These are phyloP conservation scores for Corythoichthys intestinalis DNA, from an alignment of 2,113 vertebrate genomes.

Conservation along the genomic window DNA sequence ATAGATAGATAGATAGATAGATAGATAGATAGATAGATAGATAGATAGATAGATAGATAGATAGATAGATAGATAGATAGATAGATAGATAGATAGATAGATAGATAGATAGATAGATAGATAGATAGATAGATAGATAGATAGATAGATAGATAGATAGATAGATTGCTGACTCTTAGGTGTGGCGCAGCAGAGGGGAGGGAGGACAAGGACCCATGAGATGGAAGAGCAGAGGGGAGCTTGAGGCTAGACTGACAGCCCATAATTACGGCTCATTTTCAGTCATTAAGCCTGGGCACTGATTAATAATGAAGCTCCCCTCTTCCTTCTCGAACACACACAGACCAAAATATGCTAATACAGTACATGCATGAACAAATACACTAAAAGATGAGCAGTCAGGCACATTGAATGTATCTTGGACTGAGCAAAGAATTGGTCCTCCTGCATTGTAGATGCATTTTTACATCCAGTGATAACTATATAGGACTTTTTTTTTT, in stretches of 20 bases:
- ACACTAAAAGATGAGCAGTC: slow-evolving; percentile 25
- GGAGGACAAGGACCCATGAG: slow-evolving; percentile 60
- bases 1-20: slow-evolving; percentile 7
- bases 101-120: slow-evolving; percentile 10
- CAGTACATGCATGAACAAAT: slow-evolving; percentile 22
- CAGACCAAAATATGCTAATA: slow-evolving; percentile 21
- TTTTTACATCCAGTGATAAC: slow-evolving; percentile 13
- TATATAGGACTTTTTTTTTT: neutral
- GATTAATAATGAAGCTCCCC: slow-evolving; percentile 69
- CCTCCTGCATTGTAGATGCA: neutral
- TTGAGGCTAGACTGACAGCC: slow-evolving; percentile 69
- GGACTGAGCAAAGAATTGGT: slow-evolving; percentile 5
- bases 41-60: slow-evolving; percentile 6
- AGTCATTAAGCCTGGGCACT: slow-evolving; percentile 70
- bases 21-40: slow-evolving; percentile 10
- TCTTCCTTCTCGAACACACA: slow-evolving; percentile 32
- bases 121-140: slow-evolving; percentile 6
- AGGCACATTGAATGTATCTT: slow-evolving; percentile 18
- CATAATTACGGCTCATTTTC: slow-evolving; percentile 75
- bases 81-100: slow-evolving; percentile 6
- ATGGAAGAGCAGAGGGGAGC: slow-evolving; percentile 60
- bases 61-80: neutral
- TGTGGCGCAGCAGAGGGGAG: slow-evolving; percentile 41
- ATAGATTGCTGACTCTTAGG: slow-evolving; percentile 20
- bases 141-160: neutral